Percentiles rank a stretch among this genome's conserved stretches.
phyloP scores from a whole-genome alignment of 2,888 invertebrate species.

The Ischnus inquisitorius region DNA sequence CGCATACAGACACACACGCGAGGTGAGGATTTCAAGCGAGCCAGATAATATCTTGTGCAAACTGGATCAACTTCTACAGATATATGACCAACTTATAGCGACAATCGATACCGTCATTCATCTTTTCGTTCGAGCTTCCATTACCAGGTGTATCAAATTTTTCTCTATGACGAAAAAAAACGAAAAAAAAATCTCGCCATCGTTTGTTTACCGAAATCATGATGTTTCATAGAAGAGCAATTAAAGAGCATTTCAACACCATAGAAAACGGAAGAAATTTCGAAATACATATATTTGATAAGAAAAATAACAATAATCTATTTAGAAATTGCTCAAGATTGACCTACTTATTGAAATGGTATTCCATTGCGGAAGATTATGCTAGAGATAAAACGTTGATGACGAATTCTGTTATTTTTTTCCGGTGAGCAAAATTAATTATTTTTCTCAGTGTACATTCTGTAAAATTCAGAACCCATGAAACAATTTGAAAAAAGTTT shows the following conservation, averaged over 20 bases:
- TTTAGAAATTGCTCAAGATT: too few species aligned
- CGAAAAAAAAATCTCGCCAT: neutral
- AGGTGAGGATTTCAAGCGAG: constrained; percentile 41
- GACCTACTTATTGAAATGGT: too few species aligned
- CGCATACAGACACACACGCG: neutral
- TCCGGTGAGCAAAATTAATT: too few species aligned
- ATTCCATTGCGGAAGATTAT: too few species aligned
- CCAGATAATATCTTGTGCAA: constrained; percentile 55
- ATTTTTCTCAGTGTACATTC: neutral
- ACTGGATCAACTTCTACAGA: constrained; percentile 36
- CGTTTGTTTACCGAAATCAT: too few species aligned
- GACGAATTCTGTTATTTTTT: too few species aligned
- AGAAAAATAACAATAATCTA: too few species aligned
- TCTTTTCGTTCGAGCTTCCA: neutral
- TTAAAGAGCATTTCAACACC: too few species aligned
- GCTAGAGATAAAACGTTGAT: too few species aligned
- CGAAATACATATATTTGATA: too few species aligned
- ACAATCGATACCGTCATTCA: neutral
- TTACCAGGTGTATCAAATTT: constrained; percentile 2
- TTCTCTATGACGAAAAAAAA: neutral
- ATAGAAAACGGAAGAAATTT: too few species aligned
- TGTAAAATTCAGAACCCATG: neutral
- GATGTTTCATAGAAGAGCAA: too few species aligned
- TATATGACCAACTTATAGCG: neutral
- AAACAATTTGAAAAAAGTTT: neutral